phyloP scores from a whole-genome alignment of 1,140 invertebrate species.

The Drosophila elegans region DNA sequence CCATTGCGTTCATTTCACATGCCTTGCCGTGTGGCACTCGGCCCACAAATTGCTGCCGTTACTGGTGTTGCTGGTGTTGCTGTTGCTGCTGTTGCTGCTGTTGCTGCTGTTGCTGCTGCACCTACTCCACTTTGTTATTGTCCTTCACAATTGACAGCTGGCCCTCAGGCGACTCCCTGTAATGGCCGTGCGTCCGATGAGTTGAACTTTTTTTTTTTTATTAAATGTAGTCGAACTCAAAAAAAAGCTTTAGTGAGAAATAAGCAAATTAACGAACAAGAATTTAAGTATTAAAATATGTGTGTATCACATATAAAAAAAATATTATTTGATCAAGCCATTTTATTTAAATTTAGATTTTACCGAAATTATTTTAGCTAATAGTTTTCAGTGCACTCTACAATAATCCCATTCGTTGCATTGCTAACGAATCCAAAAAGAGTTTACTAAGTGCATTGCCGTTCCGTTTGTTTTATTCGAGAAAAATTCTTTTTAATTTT shows the following conservation, averaged over 20 bases:
- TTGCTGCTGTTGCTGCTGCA: neutral
- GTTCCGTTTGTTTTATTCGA: conserved; percentile 26
- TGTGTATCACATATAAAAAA: too few species aligned
- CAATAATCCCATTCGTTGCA: too few species aligned
- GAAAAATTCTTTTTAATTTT: conserved; percentile 47
- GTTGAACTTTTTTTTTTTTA: neutral
- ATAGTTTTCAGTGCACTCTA: neutral
- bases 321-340: too few species aligned
- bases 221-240: too few species aligned
- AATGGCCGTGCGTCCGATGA: neutral
- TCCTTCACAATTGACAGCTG: conserved; percentile 47
- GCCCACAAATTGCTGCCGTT: conserved; percentile 38
- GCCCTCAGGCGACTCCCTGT: conserved; percentile 1
- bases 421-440: conserved; percentile 25
- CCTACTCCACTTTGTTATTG: conserved; percentile 7
- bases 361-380: too few species aligned
- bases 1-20: conserved; percentile 57
- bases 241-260: neutral
- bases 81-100: neutral
- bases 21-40: conserved; percentile 47
- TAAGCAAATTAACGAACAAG: too few species aligned
- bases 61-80: neutral
- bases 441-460: conserved; percentile 29
- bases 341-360: neutral
- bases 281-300: too few species aligned